Evolutionary conservation across 2,888 invertebrate species (phyloP), one percentile per base, ranked within the genome.

Genomic region (Yponomeuta malinellus): DNA sequence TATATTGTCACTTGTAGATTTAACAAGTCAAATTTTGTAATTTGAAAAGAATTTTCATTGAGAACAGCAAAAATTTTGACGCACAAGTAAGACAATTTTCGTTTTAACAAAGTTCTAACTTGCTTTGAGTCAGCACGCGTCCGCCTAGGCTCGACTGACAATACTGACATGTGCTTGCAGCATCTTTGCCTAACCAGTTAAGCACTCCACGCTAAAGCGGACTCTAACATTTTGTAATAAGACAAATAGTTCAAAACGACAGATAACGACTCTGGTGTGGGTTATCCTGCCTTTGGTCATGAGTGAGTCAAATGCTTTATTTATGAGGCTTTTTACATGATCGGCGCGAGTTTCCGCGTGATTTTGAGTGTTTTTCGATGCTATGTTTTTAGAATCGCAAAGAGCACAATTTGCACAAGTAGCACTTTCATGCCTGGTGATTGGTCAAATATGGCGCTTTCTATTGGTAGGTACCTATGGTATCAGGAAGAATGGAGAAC

Each of bases 291-390:
- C 63, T 67, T 63, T 71, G 79, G 81, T 75, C 83, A 83, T 82
- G 83, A 83, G 77, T 80, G 81, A 81, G 79, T 77, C 81, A 82
- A 82, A 78, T 85, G 85, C 81, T 79, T 29, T 67, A 67, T n/a
- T 37, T 67, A 37, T 29, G 43, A 67, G 31, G 12, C 9, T 59
- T 59, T 59, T 12, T 59, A 59, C 52, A 15, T 59, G 52, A 59
- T 59, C 15, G 15, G 52, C 52, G 52, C 12, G 15, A 59, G 15
- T 15, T 43, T 15, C 15, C 15, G 52, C 15, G 15, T 5, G 52
- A 65, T n/a, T 29, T 67, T 67, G 43, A 67, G 33, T 37, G 43
- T 43, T 43, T 43, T 43, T 43, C 43, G 43, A 43, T 71, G 70
- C 63, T 37, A 48, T 31, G 43, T 31, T 63, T 48, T 68, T 31